Evolutionary conservation across 2,797 vertebrate genomes (phyloP).

Genomic region (Huso huso): DNA sequence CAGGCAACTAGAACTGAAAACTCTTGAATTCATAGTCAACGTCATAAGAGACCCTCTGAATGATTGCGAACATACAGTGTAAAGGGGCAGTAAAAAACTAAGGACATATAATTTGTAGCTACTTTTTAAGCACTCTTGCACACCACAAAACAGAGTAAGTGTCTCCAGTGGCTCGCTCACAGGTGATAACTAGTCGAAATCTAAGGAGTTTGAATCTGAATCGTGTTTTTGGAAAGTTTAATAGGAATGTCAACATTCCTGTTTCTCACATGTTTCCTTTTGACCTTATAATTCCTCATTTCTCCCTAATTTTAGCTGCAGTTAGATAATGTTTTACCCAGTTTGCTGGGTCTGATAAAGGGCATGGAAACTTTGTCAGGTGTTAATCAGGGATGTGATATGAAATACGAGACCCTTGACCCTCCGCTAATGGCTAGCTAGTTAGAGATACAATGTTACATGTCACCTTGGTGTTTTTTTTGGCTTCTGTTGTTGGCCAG

Average conservation of each 20-base stretch:
- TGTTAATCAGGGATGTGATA: conserved; percentile 71
- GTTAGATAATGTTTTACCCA: conserved; percentile 61
- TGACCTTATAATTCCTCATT: conserved; percentile 66
- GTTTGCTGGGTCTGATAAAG: conserved; percentile 67
- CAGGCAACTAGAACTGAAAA: no score
- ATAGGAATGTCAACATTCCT: conserved; percentile 43
- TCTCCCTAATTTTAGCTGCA: conserved; percentile 64
- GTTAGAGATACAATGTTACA: conserved; percentile 13
- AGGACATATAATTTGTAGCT: no score
- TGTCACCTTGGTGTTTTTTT: conserved; percentile 37
- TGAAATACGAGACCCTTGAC: conserved; percentile 47
- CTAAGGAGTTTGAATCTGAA: no score
- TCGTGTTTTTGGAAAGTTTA: no score
- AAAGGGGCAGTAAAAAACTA: no score
- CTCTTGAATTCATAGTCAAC: no score
- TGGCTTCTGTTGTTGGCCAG: conserved; percentile 55
- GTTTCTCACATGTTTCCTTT: conserved; percentile 42
- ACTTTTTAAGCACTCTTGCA: no score
- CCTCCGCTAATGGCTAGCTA: not conserved
- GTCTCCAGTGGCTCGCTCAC: no score
- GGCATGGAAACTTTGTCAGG: conserved; percentile 73
- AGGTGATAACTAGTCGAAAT: no score
- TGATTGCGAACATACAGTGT: no score
- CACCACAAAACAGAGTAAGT: no score
- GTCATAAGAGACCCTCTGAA: no score